A percentile compares a stretch with the other conserved stretches of the same genome.
These are phyloP conservation scores for Saturnia japonica DNA, from an alignment of 2,888 invertebrate genomes.

Conservation along the genomic window DNA sequence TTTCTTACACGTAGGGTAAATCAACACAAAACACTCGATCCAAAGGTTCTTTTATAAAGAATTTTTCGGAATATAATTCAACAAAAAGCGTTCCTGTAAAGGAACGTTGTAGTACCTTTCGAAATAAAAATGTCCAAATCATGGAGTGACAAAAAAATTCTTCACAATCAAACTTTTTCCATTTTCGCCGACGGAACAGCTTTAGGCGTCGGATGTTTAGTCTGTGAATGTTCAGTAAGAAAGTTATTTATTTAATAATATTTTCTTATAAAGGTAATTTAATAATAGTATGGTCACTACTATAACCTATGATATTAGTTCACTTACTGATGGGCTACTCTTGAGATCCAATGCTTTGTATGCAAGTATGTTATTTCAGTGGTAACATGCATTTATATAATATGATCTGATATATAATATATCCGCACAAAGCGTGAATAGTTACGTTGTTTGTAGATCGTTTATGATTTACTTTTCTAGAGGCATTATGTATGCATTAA, in stretches of 20 bases:
- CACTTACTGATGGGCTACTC: background rate
- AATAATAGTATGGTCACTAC: too few relatives aligned
- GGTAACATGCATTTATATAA: too few relatives aligned
- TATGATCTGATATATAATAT: too few relatives aligned
- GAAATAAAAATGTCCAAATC: conserved; percentile 64
- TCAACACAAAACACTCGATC: conserved; percentile 27
- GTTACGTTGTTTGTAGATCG: too few relatives aligned
- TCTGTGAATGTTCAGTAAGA: background rate
- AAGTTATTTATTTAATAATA: conserved; percentile 19
- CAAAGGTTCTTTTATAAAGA: conserved; percentile 24
- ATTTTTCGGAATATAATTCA: conserved; percentile 27
- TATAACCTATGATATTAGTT: background rate
- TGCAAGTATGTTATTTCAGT: background rate
- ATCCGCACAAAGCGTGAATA: too few relatives aligned
- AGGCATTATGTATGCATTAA: too few relatives aligned
- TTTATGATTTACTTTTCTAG: too few relatives aligned
- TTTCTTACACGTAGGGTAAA: conserved; percentile 10
- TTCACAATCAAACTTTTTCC: conserved; percentile 77
- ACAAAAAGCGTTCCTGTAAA: conserved; percentile 33
- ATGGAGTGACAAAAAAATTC: conserved; percentile 67
- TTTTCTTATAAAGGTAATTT: background rate
- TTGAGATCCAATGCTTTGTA: background rate
- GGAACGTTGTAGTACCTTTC: conserved; percentile 33
- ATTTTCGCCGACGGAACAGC: conserved; percentile 64
- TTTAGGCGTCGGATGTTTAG: conserved; percentile 47